Evolutionary conservation across 2,888 invertebrate species (phyloP), one percentile per base, ranked within the genome.

Genomic region (Zaprionus obscuricornis): DNA sequence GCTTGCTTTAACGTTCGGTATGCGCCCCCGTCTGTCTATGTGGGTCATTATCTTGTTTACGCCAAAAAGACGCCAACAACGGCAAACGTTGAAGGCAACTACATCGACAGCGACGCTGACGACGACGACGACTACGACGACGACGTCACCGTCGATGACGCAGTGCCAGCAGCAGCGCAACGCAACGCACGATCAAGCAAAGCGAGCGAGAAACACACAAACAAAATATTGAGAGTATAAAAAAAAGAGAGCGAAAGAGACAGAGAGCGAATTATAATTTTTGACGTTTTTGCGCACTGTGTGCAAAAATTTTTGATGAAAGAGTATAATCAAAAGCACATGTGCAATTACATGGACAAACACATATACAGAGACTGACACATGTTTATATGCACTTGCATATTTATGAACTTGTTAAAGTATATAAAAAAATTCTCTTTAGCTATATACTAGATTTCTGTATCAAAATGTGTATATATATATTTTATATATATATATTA

Each of bases 31-130:
- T 40, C 36, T 33, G 40, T 26, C 46, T 59, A 76, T 83, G 71
- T 83, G 79, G 83, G 76, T 83, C 83, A 83, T 83, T 83, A 76
- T 76, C 76, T 83, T 76, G 76, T 78, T 82, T 75, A 79, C 84
- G 75, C 59, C 67, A 78, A 58, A n/a, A 62, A 47, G 22, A 37
- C 27, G 47, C 36, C 16, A 24, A 22, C 10, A 37, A 7, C 1
- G 26, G 40, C 8, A 2, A 36, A 36, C 55, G 56, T n/a, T n/a
- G n/a, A n/a, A n/a, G n/a, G n/a, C n/a, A n/a, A n/a, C n/a, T n/a
- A 33, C 39, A n/a, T n/a, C n/a, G 27, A 22, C 10, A 37, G 7
- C 1, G 26, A 20, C 37, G 40, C 8, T 2, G 40, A 36, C 55
- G 56, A n/a, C n/a, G n/a, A n/a, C n/a, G n/a, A n/a, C n/a, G n/a